phyloP scores from a whole-genome alignment of 1,140 invertebrate genomes.

The Pseudomyrmex cubaensis region DNA sequence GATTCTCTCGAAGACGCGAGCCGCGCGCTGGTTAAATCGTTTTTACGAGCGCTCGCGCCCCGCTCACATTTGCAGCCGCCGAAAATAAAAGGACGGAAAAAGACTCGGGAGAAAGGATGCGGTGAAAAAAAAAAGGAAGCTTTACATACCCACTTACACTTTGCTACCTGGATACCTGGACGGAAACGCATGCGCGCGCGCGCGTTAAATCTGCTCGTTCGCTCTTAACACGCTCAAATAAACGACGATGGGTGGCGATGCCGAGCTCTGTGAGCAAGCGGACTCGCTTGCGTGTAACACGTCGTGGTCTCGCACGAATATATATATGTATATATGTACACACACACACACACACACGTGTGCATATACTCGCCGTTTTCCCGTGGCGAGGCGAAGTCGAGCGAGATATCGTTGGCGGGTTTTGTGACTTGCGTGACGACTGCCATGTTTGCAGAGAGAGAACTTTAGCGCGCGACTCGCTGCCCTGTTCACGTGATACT shows the following conservation, averaged over 20 bases:
- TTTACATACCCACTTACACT: conserved; percentile 26
- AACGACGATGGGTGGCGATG: conserved; percentile 16
- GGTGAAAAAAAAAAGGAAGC: conserved; percentile 16
- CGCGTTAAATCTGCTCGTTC: conserved; percentile 36
- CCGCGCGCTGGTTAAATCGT: conserved; percentile 53
- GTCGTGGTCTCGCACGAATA: conserved; percentile 1
- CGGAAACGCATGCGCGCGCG: conserved; percentile 23
- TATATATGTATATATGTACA: not conserved
- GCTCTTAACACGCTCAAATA: conserved; percentile 42
- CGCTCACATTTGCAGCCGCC: conserved; percentile 19
- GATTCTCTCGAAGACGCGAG: conserved; percentile 29
- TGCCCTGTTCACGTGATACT: conserved; percentile 37
- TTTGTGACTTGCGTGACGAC: conserved; percentile 82
- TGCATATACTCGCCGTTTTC: conserved; percentile 42
- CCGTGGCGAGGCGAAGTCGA: conserved; percentile 67
- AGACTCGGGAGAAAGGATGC: not conserved
- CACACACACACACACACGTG: not conserved
- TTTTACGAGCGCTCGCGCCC: conserved; percentile 49
- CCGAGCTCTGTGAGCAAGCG: conserved; percentile 3
- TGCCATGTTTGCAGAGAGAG: conserved; percentile 82
- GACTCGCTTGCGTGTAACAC: conserved; percentile 39
- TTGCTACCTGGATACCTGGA: conserved; percentile 30
- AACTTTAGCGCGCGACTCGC: conserved; percentile 62
- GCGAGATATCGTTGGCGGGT: conserved; percentile 79
- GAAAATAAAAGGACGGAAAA: conserved; percentile 21